Evolutionary conservation across 1,140 invertebrate species (phyloP), one percentile per base, ranked within the genome.

Genomic region (Hyles euphorbiae): DNA sequence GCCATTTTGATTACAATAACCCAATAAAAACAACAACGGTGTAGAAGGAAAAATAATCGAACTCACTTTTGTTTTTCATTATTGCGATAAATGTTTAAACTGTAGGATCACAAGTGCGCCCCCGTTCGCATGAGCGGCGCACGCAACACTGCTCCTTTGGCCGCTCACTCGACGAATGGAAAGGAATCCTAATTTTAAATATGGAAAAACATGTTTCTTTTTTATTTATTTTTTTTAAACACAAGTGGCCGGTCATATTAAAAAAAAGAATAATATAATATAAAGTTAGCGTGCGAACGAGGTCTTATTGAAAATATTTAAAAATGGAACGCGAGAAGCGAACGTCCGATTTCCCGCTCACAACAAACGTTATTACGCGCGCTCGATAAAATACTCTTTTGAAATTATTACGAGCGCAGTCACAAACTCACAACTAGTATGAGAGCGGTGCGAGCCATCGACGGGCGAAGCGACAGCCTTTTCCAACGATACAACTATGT

Each of bases 381-480:
- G 58, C 56, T 65, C 63, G 53, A 58, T 51, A 70, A 52, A 40
- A 61, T 53, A 63, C 56, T 61, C 44, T 59, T 56, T 65, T 60
- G 12, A 54, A 60, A 56, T 61, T 56, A 40, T 51, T 36, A 56
- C 44, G 10, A 53, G 46, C 57, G 57, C 50, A 44, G 60, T 11
- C 55, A 56, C 49, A 53, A 36, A 44, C 55, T 11, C 55, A 56
- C 54, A 47, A 53, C 55, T 62, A 58, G 55, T 62, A 50, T 49
- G 36, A 40, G 36, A 40, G 36, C 36, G 36, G 36, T 5, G 8
- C 8, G 36, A 40, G 8, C 36, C 36, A 40, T 40, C 36, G 36
- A 40, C 36, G 36, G 5, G 36, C 36, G 36, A 40, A 1, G 36
- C 36, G 36, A 40, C 36, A 2, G 36, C 5, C 36, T 40, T 40